Evolutionary conservation across 2,113 vertebrate species (phyloP).

Genomic region (Tupaia chinensis): DNA sequence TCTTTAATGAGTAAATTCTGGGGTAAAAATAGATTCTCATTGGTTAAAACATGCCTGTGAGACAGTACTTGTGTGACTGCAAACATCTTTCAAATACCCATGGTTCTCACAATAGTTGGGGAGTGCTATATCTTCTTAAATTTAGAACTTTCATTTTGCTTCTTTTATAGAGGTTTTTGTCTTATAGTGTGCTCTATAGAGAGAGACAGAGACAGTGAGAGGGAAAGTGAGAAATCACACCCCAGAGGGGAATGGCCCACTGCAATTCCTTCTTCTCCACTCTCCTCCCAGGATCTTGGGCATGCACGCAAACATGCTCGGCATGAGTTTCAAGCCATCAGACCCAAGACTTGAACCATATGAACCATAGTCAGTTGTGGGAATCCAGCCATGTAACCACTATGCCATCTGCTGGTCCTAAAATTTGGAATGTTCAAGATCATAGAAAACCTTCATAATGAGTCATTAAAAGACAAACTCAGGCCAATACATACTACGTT

Average conservation of each 20-base stretch:
- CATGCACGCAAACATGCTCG: no score
- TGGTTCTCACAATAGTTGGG: not conserved
- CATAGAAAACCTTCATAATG: not conserved
- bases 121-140: not conserved
- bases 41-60: not conserved
- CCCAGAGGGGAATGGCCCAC: no score
- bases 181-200: no score
- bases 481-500: not conserved
- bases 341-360: no score
- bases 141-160: not conserved
- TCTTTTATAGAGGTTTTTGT: no score
- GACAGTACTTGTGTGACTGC: not conserved
- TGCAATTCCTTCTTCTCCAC: no score
- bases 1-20: not conserved
- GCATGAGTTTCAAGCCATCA: no score
- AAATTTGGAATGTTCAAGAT: not conserved
- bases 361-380: no score
- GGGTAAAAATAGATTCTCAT: not conserved
- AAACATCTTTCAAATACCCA: not conserved
- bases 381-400: no score
- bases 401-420: not conserved
- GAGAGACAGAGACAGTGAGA: no score
- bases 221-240: no score
- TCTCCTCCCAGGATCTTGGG: no score
- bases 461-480: not conserved